These are phyloP conservation scores for Rhea americana DNA, from an alignment of 2,113 vertebrate genomes.

Conservation along the genomic window DNA sequence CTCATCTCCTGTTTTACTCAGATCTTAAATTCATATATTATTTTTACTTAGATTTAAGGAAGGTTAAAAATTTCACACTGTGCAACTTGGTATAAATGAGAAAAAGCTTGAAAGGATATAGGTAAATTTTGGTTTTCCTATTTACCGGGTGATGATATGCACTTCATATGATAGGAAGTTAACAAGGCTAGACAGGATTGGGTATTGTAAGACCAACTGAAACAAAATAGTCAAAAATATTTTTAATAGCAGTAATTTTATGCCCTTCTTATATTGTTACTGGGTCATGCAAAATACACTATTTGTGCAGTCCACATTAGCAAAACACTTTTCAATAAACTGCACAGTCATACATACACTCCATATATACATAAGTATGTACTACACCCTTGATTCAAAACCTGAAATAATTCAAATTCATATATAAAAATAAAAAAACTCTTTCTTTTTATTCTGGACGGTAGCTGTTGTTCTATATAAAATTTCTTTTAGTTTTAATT, in stretches of 20 bases:
- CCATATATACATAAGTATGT: neutral
- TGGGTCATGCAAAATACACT: neutral
- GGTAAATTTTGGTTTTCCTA: neutral
- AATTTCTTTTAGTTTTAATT: neutral
- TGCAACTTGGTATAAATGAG: neutral
- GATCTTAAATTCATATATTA: neutral
- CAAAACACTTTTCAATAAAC: neutral
- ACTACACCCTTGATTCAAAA: slow-evolving; percentile 34
- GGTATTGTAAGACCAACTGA: slow-evolving; percentile 25
- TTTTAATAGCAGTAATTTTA: slow-evolving; percentile 16
- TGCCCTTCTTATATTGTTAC: neutral
- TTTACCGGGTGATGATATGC: slow-evolving; percentile 7
- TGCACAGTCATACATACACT: neutral
- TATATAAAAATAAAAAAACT: neutral
- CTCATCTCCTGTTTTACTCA: neutral
- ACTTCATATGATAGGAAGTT: slow-evolving; percentile 48
- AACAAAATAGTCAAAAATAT: slow-evolving; percentile 58
- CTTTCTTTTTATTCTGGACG: neutral
- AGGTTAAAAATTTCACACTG: neutral
- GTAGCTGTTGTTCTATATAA: neutral
- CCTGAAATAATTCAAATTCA: neutral
- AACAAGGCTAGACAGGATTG: slow-evolving; percentile 46
- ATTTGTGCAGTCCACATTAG: too few relatives aligned
- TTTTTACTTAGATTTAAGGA: neutral
- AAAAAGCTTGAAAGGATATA: neutral